These are phyloP conservation scores for Lasioglossum leucozonium DNA, from an alignment of 2,888 invertebrate genomes.

Conservation along the genomic window DNA sequence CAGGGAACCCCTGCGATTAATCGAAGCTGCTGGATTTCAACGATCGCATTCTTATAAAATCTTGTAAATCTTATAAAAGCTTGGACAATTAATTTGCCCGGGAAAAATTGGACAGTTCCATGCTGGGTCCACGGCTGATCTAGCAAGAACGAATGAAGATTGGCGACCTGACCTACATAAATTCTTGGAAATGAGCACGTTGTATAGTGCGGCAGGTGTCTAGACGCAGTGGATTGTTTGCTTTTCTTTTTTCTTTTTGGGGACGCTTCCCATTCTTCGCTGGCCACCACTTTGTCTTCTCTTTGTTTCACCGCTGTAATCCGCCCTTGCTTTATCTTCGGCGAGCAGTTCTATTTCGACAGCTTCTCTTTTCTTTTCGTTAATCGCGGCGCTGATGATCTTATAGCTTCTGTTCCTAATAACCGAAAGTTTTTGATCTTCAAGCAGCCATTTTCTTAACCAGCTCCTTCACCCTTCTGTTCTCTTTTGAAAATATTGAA, in stretches of 20 bases:
- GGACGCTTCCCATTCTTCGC: background rate
- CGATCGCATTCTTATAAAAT: too few species aligned
- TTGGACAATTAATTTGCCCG: background rate
- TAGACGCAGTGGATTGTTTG: background rate
- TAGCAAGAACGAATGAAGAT: background rate
- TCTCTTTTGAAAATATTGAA: too few species aligned
- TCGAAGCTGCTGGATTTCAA: background rate
- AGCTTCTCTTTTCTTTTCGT: constrained; percentile 1
- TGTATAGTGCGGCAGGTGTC: background rate
- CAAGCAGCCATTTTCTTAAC: background rate
- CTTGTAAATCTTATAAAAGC: too few species aligned
- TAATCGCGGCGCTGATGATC: background rate
- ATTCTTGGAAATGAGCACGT: background rate
- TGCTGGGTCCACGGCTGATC: background rate
- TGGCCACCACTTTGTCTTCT: background rate
- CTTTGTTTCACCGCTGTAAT: background rate
- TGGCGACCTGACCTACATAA: constrained; percentile 1
- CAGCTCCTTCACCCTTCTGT: background rate
- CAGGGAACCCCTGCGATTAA: background rate
- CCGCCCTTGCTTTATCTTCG: background rate
- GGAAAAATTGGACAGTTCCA: background rate
- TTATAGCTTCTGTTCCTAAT: background rate
- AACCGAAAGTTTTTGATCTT: background rate
- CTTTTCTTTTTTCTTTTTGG: background rate
- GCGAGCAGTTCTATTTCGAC: background rate